Conservation (phyloP, 2,113 vertebrate genomes). For the Leiothrix lutea region DNA sequence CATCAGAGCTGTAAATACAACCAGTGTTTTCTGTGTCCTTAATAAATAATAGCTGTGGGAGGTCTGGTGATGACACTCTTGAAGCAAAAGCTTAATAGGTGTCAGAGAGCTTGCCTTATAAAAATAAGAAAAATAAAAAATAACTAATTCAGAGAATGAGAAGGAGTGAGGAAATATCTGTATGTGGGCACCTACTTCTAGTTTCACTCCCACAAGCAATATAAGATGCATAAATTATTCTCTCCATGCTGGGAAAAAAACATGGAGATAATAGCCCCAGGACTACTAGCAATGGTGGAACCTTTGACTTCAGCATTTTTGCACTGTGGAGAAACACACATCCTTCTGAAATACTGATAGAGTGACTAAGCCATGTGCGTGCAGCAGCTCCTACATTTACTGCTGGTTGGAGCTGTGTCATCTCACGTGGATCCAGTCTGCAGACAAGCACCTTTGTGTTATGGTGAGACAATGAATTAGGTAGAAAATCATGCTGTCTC, state of each 20-base stretch:
- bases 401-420: background rate
- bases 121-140: background rate
- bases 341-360: background rate
- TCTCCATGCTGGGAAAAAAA: background rate
- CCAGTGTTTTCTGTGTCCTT: background rate
- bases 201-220: background rate
- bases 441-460: background rate
- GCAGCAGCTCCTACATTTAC: background rate
- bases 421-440: fast-evolving
- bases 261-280: background rate
- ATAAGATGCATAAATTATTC: background rate
- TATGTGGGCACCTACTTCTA: background rate
- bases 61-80: background rate
- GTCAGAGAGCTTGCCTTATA: background rate
- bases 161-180: background rate
- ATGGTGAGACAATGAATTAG: background rate
- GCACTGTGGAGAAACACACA: background rate
- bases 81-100: background rate
- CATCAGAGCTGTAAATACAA: background rate
- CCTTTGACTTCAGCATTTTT: background rate
- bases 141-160: background rate
- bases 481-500: background rate
- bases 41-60: background rate
- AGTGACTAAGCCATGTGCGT: background rate
- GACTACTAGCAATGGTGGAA: background rate